These are phyloP conservation scores for Hestina assimilis DNA, from an alignment of 1,140 invertebrate species.

Conservation along the genomic window DNA sequence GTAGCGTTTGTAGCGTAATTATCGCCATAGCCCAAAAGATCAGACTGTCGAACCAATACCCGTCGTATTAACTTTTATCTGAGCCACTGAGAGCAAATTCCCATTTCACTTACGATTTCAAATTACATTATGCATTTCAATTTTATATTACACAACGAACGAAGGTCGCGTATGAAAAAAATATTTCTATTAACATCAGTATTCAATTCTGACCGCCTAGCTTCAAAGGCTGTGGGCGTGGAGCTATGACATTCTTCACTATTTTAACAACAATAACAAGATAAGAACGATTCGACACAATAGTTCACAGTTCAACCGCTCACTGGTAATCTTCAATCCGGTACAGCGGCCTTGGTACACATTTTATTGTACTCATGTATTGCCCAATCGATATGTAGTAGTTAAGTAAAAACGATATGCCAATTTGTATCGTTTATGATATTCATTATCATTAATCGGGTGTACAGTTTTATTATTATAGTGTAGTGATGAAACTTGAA, in stretches of 20 bases:
- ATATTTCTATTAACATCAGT: slow-evolving; percentile 24
- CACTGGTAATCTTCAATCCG: slow-evolving; percentile 61
- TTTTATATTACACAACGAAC: slow-evolving; percentile 6
- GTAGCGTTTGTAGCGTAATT: too few relatives aligned
- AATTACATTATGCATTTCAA: background rate
- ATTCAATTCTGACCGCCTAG: slow-evolving; percentile 40
- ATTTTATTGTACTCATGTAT: slow-evolving; percentile 42
- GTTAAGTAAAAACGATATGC: background rate
- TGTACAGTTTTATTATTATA: background rate
- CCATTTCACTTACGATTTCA: too few relatives aligned
- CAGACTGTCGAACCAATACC: too few relatives aligned
- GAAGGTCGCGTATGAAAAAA: slow-evolving; percentile 29
- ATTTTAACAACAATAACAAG: slow-evolving; percentile 61
- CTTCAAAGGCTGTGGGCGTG: slow-evolving; percentile 49
- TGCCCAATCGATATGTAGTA: slow-evolving; percentile 8
- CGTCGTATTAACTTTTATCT: too few relatives aligned
- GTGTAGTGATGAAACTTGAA: background rate
- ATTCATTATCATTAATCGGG: slow-evolving; percentile 7
- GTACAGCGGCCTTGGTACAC: slow-evolving; percentile 63
- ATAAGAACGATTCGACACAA: slow-evolving; percentile 56
- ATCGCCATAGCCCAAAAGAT: background rate
- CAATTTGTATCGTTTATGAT: background rate
- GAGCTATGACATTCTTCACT: slow-evolving; percentile 64
- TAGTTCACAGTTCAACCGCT: slow-evolving; percentile 70
- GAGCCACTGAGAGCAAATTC: too few relatives aligned